Conservation (phyloP, 2,888 invertebrate genomes). For the Abscondita cerata region DNA sequence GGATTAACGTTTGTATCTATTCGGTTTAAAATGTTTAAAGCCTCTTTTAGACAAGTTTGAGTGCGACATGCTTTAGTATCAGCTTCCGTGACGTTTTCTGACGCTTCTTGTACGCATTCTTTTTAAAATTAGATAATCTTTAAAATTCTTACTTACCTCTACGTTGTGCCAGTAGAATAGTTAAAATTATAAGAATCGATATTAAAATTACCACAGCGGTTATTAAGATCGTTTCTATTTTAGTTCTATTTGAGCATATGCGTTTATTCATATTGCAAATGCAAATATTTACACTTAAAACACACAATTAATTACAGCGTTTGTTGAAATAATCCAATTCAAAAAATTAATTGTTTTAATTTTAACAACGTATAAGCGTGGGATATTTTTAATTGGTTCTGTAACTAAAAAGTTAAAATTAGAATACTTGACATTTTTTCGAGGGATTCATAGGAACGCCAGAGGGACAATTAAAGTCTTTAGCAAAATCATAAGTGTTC, state of each 20-base stretch:
- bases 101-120: neutral
- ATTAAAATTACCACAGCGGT: neutral
- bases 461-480: constrained; percentile 17
- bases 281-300: neutral
- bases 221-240: constrained; percentile 3
- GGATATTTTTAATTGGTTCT: constrained; percentile 5
- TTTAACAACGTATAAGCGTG: constrained; percentile 1
- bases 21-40: constrained; percentile 69
- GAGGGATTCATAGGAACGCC: constrained; percentile 9
- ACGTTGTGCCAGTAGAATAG: constrained; percentile 1
- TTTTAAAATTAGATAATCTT: constrained; percentile 3
- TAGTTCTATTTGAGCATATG: constrained; percentile 3
- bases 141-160: constrained; percentile 7
- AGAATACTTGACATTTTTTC: constrained; percentile 12
- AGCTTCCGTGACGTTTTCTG: neutral
- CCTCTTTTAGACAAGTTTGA: constrained; percentile 72
- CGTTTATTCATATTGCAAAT: neutral
- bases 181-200: constrained; percentile 3
- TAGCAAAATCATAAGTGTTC: constrained; percentile 1
- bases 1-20: constrained; percentile 73
- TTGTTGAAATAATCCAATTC: neutral
- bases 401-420: neutral
- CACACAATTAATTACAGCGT: constrained; percentile 3
- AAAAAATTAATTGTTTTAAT: constrained; percentile 2
- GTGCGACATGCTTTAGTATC: constrained; percentile 1